Conservation (phyloP, 2,888 invertebrate genomes). For the Chorisops tibialis region DNA sequence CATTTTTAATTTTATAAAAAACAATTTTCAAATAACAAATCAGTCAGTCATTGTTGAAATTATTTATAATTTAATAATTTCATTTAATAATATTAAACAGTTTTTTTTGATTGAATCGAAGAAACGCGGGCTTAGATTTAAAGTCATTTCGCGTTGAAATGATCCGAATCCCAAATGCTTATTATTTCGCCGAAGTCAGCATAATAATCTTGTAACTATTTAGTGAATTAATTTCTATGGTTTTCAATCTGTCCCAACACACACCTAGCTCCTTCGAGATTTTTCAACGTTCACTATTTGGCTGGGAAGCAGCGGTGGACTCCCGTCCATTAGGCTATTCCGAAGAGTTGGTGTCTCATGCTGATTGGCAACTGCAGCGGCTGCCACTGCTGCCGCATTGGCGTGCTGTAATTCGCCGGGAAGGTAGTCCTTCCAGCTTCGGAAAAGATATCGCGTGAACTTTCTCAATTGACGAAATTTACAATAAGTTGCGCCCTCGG, state of each 20-base stretch:
- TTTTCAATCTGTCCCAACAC: background rate
- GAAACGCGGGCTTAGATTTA: too few relatives aligned
- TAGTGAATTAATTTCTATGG: background rate
- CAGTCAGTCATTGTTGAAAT: too few relatives aligned
- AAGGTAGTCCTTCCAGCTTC: constrained; percentile 91
- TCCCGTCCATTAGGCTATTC: background rate
- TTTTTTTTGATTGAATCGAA: too few relatives aligned
- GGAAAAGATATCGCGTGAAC: constrained; percentile 84
- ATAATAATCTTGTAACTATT: too few relatives aligned
- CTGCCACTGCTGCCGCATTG: constrained; percentile 36
- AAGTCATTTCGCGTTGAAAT: too few relatives aligned
- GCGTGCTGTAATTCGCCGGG: constrained; percentile 65
- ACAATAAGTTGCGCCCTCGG: constrained; percentile 90
- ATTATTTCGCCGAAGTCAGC: too few relatives aligned
- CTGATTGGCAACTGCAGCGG: constrained; percentile 35
- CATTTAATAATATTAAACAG: too few relatives aligned
- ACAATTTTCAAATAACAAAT: too few relatives aligned
- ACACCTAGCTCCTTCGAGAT: constrained; percentile 6
- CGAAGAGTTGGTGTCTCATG: constrained; percentile 1
- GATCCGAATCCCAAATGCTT: too few relatives aligned
- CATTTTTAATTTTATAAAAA: too few relatives aligned
- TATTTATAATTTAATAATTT: too few relatives aligned
- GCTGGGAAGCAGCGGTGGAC: too few relatives aligned
- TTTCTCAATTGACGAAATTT: constrained; percentile 87
- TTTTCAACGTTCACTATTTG: background rate